Conservation (phyloP, 2,888 invertebrate species). For the Diarsia dahlii region DNA sequence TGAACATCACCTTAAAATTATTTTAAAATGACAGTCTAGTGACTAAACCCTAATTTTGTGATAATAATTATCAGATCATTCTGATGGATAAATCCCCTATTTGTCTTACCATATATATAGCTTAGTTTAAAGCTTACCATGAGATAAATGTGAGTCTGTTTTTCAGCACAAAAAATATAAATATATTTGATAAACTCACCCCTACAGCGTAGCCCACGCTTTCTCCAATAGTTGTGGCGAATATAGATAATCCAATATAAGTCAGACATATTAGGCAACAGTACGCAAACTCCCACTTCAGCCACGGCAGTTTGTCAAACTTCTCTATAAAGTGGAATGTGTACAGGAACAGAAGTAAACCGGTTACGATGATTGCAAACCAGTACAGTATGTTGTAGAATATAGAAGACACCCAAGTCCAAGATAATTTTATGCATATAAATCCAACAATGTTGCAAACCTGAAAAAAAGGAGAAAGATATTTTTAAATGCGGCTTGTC, state of each 20-base stretch:
- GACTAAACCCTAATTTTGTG: not conserved
- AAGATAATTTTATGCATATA: conserved; percentile 94
- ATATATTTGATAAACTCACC: conserved; percentile 88
- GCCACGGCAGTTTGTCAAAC: conserved; percentile 95
- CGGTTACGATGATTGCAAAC: conserved; percentile 94
- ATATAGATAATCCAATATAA: conserved; percentile 94
- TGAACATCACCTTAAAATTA: not conserved
- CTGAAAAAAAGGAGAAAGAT: conserved; percentile 81
- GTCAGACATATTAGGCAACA: conserved; percentile 93
- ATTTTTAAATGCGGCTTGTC: not conserved
- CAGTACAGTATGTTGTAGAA: conserved; percentile 95
- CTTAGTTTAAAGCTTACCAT: too few species aligned
- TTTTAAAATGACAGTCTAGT: not conserved
- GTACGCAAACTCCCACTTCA: conserved; percentile 94
- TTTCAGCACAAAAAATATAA: not conserved
- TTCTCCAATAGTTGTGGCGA: conserved; percentile 92
- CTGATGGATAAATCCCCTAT: not conserved
- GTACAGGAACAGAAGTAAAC: conserved; percentile 94
- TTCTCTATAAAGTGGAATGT: conserved; percentile 96
- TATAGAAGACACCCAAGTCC: conserved; percentile 91
- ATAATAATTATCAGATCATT: not conserved
- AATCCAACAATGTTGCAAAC: conserved; percentile 94
- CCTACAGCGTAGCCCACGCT: conserved; percentile 93
- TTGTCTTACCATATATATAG: too few species aligned
- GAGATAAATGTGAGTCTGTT: not conserved